phyloP scores from a whole-genome alignment of 2,797 vertebrate species.

The Enteromius viviparus region DNA sequence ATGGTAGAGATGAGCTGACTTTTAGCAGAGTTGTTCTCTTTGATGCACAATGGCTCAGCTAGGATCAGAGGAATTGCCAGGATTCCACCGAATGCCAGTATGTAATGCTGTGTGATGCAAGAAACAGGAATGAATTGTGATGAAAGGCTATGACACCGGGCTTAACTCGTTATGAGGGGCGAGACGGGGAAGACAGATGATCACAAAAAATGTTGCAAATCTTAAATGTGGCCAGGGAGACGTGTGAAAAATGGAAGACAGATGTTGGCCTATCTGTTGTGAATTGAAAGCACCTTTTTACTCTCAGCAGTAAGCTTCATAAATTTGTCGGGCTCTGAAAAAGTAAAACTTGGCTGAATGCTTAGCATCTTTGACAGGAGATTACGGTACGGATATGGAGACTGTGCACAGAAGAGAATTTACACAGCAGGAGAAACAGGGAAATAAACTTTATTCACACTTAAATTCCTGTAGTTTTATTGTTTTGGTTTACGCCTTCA shows the following conservation, averaged over 20 bases:
- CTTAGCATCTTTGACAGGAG: conserved; percentile 19
- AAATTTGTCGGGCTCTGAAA: conserved; percentile 49
- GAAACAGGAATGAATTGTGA: conserved; percentile 6
- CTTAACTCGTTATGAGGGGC: neutral
- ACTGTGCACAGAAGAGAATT: conserved; percentile 9
- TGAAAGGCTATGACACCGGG: neutral
- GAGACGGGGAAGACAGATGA: conserved; percentile 46
- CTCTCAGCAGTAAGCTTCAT: conserved; percentile 49
- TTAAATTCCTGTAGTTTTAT: conserved; percentile 25
- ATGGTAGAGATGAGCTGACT: conserved; percentile 84
- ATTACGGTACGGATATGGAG: neutral
- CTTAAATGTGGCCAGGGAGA: conserved; percentile 44
- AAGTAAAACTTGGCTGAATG: conserved; percentile 1
- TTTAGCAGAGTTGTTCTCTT: conserved; percentile 79
- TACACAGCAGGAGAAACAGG: neutral
- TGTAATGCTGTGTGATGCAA: conserved; percentile 75
- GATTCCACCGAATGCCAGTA: conserved; percentile 82
- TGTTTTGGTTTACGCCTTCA: neutral
- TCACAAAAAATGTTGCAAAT: conserved; percentile 46
- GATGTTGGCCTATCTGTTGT: conserved; percentile 54
- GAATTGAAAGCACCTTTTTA: conserved; percentile 61
- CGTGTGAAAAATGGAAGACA: conserved; percentile 57
- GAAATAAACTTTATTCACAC: neutral
- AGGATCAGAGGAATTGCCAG: conserved; percentile 82
- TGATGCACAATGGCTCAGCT: conserved; percentile 80